Percentiles rank a stretch among this genome's conserved stretches.
phyloP scores from a whole-genome alignment of 1,140 invertebrate species.

The Hycleus phaleratus region DNA sequence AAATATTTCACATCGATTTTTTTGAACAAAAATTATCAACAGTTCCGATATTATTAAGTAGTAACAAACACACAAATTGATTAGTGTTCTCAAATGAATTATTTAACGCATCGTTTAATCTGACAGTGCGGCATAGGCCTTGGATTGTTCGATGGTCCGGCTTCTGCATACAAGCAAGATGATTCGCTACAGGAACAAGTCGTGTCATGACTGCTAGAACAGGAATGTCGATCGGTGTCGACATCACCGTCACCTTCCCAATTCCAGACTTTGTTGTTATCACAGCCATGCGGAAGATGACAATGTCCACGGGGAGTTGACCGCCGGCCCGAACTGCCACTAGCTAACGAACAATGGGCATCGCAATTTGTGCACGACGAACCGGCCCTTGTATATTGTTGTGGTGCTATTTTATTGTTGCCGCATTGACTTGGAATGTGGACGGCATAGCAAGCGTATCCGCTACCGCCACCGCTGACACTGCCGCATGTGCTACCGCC shows the following conservation, averaged over 20 bases:
- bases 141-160: constrained; percentile 26
- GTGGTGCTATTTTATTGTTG: constrained; percentile 4
- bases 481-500: constrained; percentile 28
- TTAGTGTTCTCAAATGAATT: constrained; percentile 1
- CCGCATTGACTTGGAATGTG: constrained; percentile 29
- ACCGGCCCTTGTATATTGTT: constrained; percentile 29
- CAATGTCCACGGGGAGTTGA: constrained; percentile 28
- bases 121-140: constrained; percentile 8
- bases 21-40: too few relatives aligned
- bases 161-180: constrained; percentile 39
- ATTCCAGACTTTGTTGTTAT: constrained; percentile 29
- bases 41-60: too few relatives aligned
- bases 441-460: constrained; percentile 37
- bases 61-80: too few relatives aligned
- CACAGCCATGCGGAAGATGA: constrained; percentile 33
- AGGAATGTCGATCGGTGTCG: constrained; percentile 36
- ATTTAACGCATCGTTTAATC: constrained; percentile 28
- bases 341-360: constrained; percentile 30
- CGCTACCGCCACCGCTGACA: constrained; percentile 32
- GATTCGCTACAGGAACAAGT: constrained; percentile 41
- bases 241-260: constrained; percentile 26
- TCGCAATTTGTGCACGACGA: constrained; percentile 37
- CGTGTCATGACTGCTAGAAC: constrained; percentile 39
- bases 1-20: too few relatives aligned
- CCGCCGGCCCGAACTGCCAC: constrained; percentile 29